Evolutionary conservation across 2,888 invertebrate species (phyloP), one percentile per base, ranked within the genome.

Genomic region (Acrocyrtus sp.): DNA sequence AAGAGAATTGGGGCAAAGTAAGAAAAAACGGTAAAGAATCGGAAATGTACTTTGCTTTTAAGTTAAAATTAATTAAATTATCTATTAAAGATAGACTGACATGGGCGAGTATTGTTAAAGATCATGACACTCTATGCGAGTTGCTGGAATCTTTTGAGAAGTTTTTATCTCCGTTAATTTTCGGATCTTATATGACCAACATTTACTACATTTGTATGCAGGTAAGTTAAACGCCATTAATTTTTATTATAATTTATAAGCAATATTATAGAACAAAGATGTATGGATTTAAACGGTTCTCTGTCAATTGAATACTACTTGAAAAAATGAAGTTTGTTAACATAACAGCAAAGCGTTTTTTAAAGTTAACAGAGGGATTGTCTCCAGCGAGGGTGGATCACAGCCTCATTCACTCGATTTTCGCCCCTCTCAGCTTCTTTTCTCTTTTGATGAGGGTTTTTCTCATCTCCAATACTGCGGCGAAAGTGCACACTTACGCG

Each of bases 141-240:
- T 34, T 72, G 6, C 19, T 72, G 19, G 56, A 72, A 12, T 17
- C 43, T 1, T 54, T 66, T 21, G 72, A 72, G n/a, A 48, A 19
- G 8, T 72, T 72, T 12, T 17, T 72, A 15, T 72, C 75, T 0
- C 75, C 75, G 0, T 39, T 75, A 3, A 48, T 75, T 15, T 75
- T 75, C 34, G 62, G 63, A 1, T 75, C 75, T 0, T 75, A 72
- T 27, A n/a, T 60, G 6, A 43, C 60, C 12, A 75, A 75, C 48
- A 68, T 69, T 21, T 75, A 57, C 57, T 75, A 72, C 41, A 53
- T 72, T 47, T 72, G 75, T 21, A 45, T 72, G 43, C 72, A 75
- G 56, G 75, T 74, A 27, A 17, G 34, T 29, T 21, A 27, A 26
- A 34, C 5, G 12, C 34, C 5, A 34, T 34, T 12, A 34, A 10